A percentile compares a stretch with the other conserved stretches of the same genome.
Evolutionary conservation across 2,113 vertebrate species (phyloP).

Genomic region (Hemiscyllium ocellatum): DNA sequence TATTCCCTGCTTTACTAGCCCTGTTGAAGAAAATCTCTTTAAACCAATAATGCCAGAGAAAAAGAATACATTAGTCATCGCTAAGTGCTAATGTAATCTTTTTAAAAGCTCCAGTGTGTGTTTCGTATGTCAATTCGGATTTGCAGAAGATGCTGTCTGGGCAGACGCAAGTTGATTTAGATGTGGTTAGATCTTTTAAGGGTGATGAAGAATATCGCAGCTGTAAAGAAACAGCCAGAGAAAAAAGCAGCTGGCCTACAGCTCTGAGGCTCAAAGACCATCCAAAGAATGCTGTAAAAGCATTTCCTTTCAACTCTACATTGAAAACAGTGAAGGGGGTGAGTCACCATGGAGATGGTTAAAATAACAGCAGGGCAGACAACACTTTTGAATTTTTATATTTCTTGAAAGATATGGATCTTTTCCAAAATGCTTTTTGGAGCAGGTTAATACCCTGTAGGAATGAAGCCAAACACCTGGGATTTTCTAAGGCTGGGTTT

Average conservation of each 20-base stretch:
- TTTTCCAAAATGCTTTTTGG: constrained; percentile 40
- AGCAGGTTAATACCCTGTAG: constrained; percentile 39
- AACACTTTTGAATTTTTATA: constrained; percentile 38
- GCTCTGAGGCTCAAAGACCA: constrained; percentile 43
- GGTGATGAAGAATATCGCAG: constrained; percentile 39
- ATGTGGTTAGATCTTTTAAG: constrained; percentile 51
- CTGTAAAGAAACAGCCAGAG: constrained; percentile 35
- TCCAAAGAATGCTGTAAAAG: constrained; percentile 45
- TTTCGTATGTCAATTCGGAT: neutral
- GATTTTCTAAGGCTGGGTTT: constrained; percentile 40
- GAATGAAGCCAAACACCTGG: constrained; percentile 50
- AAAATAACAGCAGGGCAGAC: constrained; percentile 31
- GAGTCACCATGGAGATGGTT: constrained; percentile 47
- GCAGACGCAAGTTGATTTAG: constrained; percentile 44
- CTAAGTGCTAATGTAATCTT: constrained; percentile 33
- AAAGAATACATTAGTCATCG: constrained; percentile 21
- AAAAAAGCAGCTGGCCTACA: constrained; percentile 42
- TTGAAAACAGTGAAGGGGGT: constrained; percentile 27
- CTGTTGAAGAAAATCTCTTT: constrained; percentile 23
- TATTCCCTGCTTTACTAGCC: constrained; percentile 17
- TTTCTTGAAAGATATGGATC: neutral
- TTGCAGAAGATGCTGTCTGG: constrained; percentile 45
- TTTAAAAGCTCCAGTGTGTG: constrained; percentile 33
- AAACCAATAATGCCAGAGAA: constrained; percentile 19
- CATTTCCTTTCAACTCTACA: constrained; percentile 39